Conservation (phyloP, 2,888 invertebrate genomes). For the Ophion obscuratus region DNA sequence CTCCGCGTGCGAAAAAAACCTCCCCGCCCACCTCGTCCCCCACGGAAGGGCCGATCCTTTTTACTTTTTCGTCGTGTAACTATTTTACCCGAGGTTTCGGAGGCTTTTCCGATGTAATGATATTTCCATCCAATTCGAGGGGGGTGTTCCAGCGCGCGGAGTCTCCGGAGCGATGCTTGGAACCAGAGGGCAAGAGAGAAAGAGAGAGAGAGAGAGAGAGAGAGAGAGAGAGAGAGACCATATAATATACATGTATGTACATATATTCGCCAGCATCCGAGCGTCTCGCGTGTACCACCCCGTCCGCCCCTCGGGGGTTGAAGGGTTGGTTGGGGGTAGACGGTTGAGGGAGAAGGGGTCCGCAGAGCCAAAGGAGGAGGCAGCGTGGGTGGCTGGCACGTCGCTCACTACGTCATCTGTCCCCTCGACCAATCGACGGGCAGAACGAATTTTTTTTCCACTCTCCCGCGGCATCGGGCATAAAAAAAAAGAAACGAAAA, state of each 20-base stretch:
- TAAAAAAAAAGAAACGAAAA: slow-evolving; percentile 75
- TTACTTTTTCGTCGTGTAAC: slow-evolving; percentile 65
- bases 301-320: slow-evolving; percentile 73
- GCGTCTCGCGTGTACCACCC: slow-evolving; percentile 73
- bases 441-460: slow-evolving; percentile 83
- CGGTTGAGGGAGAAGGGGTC: slow-evolving; percentile 1
- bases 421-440: slow-evolving; percentile 84
- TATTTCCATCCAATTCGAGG: slow-evolving; percentile 81
- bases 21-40: neutral
- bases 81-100: slow-evolving; percentile 73
- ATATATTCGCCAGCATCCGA: slow-evolving; percentile 52
- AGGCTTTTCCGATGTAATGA: slow-evolving; percentile 81
- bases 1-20: slow-evolving; percentile 7
- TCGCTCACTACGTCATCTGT: slow-evolving; percentile 84
- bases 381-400: slow-evolving; percentile 76
- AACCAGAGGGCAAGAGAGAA: slow-evolving; percentile 32
- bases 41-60: slow-evolving; percentile 56
- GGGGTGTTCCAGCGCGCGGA: slow-evolving; percentile 67
- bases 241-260: slow-evolving; percentile 1
- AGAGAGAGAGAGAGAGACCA: neutral
- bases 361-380: slow-evolving; percentile 13
- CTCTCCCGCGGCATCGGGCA: slow-evolving; percentile 73
- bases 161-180: slow-evolving; percentile 54
- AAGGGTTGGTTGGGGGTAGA: slow-evolving; percentile 55
- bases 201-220: slow-evolving; percentile 22